phyloP scores from a whole-genome alignment of 2,888 invertebrate genomes.

The Xestia sexstrigata region DNA sequence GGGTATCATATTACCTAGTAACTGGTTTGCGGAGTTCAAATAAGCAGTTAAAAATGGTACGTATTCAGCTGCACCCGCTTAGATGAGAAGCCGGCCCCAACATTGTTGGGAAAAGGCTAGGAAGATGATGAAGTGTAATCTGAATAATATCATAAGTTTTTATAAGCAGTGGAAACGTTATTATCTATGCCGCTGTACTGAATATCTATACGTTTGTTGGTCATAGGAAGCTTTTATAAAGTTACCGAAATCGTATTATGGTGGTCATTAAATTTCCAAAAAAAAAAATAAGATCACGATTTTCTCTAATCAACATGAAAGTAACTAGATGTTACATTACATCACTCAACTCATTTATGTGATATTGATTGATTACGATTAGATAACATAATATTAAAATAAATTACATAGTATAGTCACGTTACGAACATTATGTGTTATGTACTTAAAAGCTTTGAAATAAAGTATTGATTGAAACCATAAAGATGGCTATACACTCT shows the following conservation, averaged over 20 bases:
- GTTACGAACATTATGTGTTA: neutral
- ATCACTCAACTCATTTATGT: neutral
- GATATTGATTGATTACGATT: conserved; percentile 6
- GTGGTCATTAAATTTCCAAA: neutral
- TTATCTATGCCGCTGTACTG: too few species aligned
- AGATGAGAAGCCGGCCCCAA: neutral
- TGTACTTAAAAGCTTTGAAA: neutral
- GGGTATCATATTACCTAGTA: neutral
- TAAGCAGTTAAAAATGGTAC: neutral
- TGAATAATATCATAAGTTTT: too few species aligned
- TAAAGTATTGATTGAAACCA: neutral
- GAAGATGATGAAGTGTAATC: too few species aligned
- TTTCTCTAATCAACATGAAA: neutral
- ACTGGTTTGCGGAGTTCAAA: neutral
- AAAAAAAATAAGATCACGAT: neutral
- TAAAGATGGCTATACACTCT: neutral
- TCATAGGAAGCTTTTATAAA: neutral
- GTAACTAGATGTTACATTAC: neutral
- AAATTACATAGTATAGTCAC: conserved; percentile 2
- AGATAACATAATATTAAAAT: conserved; percentile 11
- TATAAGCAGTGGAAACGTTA: too few species aligned
- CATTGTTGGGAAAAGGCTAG: neutral
- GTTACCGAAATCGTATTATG: neutral
- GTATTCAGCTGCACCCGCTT: neutral
- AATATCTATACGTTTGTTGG: neutral